Base-by-base conservation (phyloP, 2,113 vertebrate genomes). In the Sylvietta virens region DNA sequence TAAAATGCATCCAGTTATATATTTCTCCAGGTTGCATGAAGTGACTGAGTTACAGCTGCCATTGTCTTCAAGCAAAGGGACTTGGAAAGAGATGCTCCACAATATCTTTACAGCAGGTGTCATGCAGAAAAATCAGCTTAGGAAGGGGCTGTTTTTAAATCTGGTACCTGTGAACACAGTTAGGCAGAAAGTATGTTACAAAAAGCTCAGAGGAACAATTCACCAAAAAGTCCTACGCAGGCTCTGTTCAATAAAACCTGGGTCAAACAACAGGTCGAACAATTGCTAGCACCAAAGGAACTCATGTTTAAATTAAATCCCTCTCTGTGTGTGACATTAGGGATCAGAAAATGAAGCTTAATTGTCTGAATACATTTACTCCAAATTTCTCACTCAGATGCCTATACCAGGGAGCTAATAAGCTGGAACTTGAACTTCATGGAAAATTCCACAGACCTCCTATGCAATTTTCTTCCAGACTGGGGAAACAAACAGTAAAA, bases 321-420 rank as follows among this genome's bases (percentile, higher is more conserved):
- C 66, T 73, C 66, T 86, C 9, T 74, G 50, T 74, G 85, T 77
- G 71, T 73, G 54, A 69, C 92, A 91, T 96, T 94, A 89, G 56
- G 54, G 72, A 89, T 88, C 64, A 94, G 74, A 93, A 96, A 97
- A 92, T 93, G 47, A 94, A 82, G 87, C 71, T 92, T 95, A 90
- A 86, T 96, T 93, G 60, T 82, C 58, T 67, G 53, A 96, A 95
- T 93, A 50, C 37, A 88, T 96, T 94, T 67, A 73, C 4, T 95
- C 30, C 11, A 88, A 82, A 92, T 92, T 73, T 93, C 66, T 82
- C 64, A 81, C 62, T 93, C 81, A 50, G 35, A 72, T 82, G 42
- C 30, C 67, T 94, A 23, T 58, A 73, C 19, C n/a, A 77, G 27
- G 42, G 39, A 93, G 47, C 27, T 87, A 94, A 92, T 86, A 84